A percentile compares a stretch with the other conserved stretches of the same genome.
phyloP scores from a whole-genome alignment of 2,888 invertebrate genomes.

The Glyphotaelius pellucidus region DNA sequence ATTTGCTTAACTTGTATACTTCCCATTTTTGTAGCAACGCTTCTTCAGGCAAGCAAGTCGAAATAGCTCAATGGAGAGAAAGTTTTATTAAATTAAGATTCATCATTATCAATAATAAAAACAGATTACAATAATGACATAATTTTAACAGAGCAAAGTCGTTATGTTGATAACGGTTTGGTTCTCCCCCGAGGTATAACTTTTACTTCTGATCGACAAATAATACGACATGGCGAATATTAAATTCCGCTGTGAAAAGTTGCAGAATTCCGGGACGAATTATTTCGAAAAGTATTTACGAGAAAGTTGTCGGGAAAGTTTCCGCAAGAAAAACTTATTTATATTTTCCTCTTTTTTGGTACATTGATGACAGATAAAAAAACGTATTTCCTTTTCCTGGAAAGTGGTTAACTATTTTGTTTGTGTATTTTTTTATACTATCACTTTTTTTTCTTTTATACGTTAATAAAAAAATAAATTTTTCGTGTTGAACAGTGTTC shows the following conservation, averaged over 20 bases:
- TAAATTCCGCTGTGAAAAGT: constrained; percentile 17
- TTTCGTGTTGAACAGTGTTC: too few relatives aligned
- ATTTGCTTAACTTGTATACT: too few relatives aligned
- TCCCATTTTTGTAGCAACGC: too few relatives aligned
- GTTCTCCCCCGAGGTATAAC: neutral
- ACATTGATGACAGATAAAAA: constrained; percentile 3
- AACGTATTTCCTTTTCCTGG: neutral
- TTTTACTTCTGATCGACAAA: constrained; percentile 35
- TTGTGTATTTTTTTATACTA: neutral
- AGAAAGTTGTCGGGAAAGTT: neutral
- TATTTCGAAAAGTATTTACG: neutral
- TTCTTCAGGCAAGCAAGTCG: too few relatives aligned
- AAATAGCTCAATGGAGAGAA: too few relatives aligned
- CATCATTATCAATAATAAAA: too few relatives aligned
- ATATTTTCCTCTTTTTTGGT: neutral
- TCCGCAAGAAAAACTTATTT: neutral
- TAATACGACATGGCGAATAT: constrained; percentile 17
- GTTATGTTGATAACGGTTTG: neutral
- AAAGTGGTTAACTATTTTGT: neutral
- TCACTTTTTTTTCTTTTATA: too few relatives aligned
- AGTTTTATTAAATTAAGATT: too few relatives aligned
- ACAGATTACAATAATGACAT: neutral
- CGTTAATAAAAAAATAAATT: too few relatives aligned
- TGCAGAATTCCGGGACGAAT: constrained; percentile 31
- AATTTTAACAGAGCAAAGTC: neutral